Evolutionary conservation across 1,140 invertebrate species (phyloP), one percentile per base, ranked within the genome.

Genomic region (Zaprionus vittiger): DNA sequence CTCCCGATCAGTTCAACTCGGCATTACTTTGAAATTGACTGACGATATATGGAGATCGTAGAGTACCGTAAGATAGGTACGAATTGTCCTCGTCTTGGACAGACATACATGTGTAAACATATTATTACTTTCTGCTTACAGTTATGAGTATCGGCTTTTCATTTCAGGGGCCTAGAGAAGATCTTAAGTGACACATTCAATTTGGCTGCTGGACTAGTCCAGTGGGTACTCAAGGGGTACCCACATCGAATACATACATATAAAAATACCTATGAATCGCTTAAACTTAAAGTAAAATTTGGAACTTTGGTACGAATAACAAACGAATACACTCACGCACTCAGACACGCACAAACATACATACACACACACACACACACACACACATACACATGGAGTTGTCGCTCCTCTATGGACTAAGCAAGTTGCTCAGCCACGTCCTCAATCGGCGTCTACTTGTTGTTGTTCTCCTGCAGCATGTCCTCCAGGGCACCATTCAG

Each of bases 401-500:
- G 38, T n/a, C 5, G 14, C 62, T 14, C 62, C 9, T 20, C 47
- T 37, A 34, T 64, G 47, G 31, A 47, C 49, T 61, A 28, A 60
- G 28, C 28, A 4, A 31, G 41, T 47, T 47, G 22, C 6, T 9
- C 7, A 24, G 17, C 22, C 37, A 44, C 41, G 2, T 52, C 20
- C 52, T 2, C 52, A 14, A 11, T 26, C n/a, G n/a, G 17, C 1
- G 20, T 55, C 60, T 85, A 90, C 52, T 90, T 90, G 61, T 92
- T 92, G 68, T 91, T 91, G 71, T 91, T 92, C 47, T 93, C 90
- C 61, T 79, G 81, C 71, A 93, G 5, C 26, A 92, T 64, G 56
- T 91, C 91, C 59, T 92, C 91, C 22, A 93, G 77, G 0, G 91
- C 91, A 4, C 92, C 92, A 34, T 91, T 92, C 4, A 93, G 69